phyloP scores from a whole-genome alignment of 2,797 vertebrate species.

The Sebastes variabilis region DNA sequence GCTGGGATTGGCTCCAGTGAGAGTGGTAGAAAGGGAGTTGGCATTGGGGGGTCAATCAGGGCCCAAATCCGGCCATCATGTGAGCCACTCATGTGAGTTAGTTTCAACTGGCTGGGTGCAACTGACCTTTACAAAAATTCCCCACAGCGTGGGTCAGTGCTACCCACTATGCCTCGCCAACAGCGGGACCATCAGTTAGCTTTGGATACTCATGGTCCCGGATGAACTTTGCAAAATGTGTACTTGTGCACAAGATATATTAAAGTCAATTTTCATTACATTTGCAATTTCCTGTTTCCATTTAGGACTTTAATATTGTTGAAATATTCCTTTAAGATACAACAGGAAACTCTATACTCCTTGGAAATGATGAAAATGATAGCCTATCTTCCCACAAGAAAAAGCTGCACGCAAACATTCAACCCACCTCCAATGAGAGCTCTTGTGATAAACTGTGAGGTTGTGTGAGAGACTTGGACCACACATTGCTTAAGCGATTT shows the following conservation, averaged over 20 bases:
- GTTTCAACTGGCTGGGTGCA: too few species aligned
- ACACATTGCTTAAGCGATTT: neutral
- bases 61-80: neutral
- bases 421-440: neutral
- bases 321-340: neutral
- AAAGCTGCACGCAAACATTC: neutral
- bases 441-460: neutral
- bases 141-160: too few species aligned
- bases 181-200: too few species aligned
- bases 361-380: neutral
- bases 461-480: neutral
- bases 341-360: neutral
- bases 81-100: too few species aligned
- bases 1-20: too few species aligned
- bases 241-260: neutral
- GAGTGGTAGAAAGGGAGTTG: too few species aligned
- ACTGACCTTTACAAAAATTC: too few species aligned
- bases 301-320: neutral
- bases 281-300: neutral
- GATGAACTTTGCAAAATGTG: neutral
- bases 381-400: neutral
- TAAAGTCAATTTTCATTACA: too few species aligned
- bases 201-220: too few species aligned
- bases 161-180: too few species aligned
- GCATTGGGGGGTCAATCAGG: neutral